Base-by-base conservation (phyloP, 2,797 vertebrate species). In the Chelonia mydas region DNA sequence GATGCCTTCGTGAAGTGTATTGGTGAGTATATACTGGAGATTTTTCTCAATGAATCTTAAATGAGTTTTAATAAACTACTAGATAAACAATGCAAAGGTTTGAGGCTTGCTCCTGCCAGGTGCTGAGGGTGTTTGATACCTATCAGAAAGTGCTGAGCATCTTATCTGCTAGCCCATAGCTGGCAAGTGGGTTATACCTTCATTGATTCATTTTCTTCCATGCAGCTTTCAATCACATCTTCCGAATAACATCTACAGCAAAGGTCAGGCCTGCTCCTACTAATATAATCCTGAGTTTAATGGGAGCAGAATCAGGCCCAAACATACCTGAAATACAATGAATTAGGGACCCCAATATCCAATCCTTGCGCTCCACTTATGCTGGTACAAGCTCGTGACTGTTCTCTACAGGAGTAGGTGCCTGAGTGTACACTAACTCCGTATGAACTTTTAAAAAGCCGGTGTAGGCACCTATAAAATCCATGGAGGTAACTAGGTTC, bases 1-100 rank as follows among this genome's bases (percentile, higher is more conserved):
- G 99, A 99, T 0, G 98, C 96, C 1, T 99, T 99, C 97, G 99
- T 99, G 99, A 99, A 98, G 94, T 88, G 98, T 47, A 94, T 99
- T 7, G 98, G 99, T 99, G 97, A 99, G 99, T 96, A 65, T 86
- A 25, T 9, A 86, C 80, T 80, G 41, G 72, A 37, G 0, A 80
- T 2, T 54, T 86, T 59, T 65, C 41, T 82, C 81, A 31, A 3
- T 2, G 27, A 50, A 28, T 77, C 74, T 28, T 37, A 55, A 55
- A 13, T 10, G 16, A 85, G 2, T 4, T 16, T 78, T 37, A 21
- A 31, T 3, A 74, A 94, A 74, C 17, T 4, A 3, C 11, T 59
- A 47, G 45, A 49, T 3, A 2, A 27, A 72, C n/a, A 72, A 72
- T 23, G 21, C n/a, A 84, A 4, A 7, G n/a, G 12, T 9, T 5